Base-by-base conservation (phyloP, 1,140 invertebrate genomes). In the Drosophila aff. region DNA sequence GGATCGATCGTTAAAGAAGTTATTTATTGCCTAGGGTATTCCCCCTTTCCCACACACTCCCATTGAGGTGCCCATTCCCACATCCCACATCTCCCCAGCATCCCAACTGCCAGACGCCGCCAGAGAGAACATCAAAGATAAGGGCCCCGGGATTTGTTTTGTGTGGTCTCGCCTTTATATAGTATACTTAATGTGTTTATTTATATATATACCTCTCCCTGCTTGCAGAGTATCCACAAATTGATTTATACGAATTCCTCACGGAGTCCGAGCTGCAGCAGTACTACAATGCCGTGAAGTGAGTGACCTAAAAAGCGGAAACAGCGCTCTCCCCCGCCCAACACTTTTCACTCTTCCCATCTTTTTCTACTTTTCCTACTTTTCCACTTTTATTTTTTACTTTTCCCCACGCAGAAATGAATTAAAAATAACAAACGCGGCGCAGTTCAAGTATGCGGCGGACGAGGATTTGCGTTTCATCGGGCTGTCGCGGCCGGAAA, bases 371-470 rank as follows among this genome's bases (percentile, higher is more conserved):
- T 23, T 23, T 23, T 23, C 8, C 18, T 23, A 41, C 23, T 41
- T 33, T 53, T 58, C 8, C 18, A 15, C 44, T 40, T 43, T 94
- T 94, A 61, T 94, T 21, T n/a, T 23, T 10, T 53, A 28, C 9
- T 52, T 23, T 55, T 55, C 33, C 9, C 57, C 82, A 93, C 92
- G 67, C 93, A 97, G 97, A 94, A 94, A 95, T 87, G 95, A 96
- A 86, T 93, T 97, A 78, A 97, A 96, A 93, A 95, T 98, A 53
- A 96, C 96, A 87, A 97, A 96, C 93, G 96, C 98, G n/a, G 96
- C 97, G 26, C 98, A 99, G 93, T 94, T 99, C n/a, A 99, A 99
- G 93, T 99, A 98, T 95, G 98, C 99, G 8, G 96, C 97, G 2
- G 98, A 99, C 81, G 97, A 98, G 74, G 99, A 99, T 93, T 94